Evolutionary conservation across 2,797 vertebrate genomes (phyloP).

Genomic region (Natrix natrix): DNA sequence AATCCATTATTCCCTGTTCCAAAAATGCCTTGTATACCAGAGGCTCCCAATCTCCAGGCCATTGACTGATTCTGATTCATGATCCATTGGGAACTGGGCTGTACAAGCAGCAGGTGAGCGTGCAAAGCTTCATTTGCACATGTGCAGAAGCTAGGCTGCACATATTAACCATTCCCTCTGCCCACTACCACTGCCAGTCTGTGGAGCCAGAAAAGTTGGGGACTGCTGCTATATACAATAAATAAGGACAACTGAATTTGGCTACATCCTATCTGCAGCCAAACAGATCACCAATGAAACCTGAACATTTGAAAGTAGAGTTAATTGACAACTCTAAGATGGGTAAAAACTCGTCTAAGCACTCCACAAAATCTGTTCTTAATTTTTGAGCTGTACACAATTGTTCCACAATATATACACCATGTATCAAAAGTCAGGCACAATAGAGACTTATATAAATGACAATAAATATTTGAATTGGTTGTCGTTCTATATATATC

Average conservation of each 20-base stretch:
- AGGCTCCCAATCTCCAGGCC: too few species aligned
- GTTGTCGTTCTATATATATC: neutral
- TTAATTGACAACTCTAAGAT: neutral
- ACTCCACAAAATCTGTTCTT: neutral
- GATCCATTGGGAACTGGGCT: too few species aligned
- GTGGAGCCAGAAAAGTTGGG: too few species aligned
- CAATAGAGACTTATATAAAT: neutral
- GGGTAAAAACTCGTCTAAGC: neutral
- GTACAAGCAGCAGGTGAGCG: too few species aligned
- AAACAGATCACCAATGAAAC: neutral
- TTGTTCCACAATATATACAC: neutral
- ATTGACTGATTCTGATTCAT: too few species aligned
- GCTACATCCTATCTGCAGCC: neutral
- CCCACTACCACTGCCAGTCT: too few species aligned
- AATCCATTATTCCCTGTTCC: neutral
- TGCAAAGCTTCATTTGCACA: too few species aligned
- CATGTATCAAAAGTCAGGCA: neutral
- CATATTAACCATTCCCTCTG: too few species aligned
- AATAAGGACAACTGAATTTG: neutral
- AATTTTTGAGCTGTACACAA: neutral
- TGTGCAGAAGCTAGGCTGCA: too few species aligned
- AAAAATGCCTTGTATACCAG: neutral
- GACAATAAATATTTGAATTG: neutral
- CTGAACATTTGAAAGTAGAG: neutral
- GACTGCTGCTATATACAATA: neutral